These are phyloP conservation scores for Glyphotaelius pellucidus DNA, from an alignment of 2,888 invertebrate genomes.

Conservation along the genomic window DNA sequence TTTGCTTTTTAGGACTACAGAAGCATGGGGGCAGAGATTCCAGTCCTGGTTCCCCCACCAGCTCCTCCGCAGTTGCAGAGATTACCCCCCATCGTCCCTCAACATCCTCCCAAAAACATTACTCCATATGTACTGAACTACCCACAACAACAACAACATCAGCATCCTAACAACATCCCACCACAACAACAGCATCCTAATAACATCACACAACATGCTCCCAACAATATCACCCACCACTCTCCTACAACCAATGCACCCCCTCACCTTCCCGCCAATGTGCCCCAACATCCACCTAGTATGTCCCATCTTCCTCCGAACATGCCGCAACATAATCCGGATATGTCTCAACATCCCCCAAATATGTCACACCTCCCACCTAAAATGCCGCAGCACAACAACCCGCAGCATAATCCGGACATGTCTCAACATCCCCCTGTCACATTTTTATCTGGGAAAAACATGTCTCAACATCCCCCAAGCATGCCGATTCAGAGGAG, in stretches of 20 bases:
- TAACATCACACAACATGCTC: conserved; percentile 6
- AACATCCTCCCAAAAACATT: conserved; percentile 26
- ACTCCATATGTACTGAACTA: conserved; percentile 26
- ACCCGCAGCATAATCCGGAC: conserved; percentile 29
- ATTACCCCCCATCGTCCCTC: conserved; percentile 14
- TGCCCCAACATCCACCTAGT: conserved; percentile 22
- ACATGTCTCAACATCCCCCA: conserved; percentile 15
- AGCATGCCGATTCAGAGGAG: neutral
- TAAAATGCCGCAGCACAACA: conserved; percentile 38
- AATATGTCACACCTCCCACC: conserved; percentile 41
- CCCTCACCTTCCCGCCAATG: conserved; percentile 40
- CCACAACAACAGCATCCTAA: conserved; percentile 8
- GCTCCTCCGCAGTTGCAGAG: conserved; percentile 32
- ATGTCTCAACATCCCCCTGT: conserved; percentile 20
- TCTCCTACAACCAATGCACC: neutral
- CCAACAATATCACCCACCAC: neutral
- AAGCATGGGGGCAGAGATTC: conserved; percentile 50
- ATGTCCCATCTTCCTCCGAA: conserved; percentile 44
- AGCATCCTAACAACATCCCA: conserved; percentile 24
- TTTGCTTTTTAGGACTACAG: conserved; percentile 69
- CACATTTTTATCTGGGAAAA: neutral
- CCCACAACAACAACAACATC: conserved; percentile 35
- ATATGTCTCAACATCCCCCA: conserved; percentile 41
- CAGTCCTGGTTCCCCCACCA: conserved; percentile 51
- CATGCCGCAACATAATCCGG: conserved; percentile 22